These are phyloP conservation scores for Hypomesus transpacificus DNA, from an alignment of 2,113 vertebrate genomes.

Conservation along the genomic window DNA sequence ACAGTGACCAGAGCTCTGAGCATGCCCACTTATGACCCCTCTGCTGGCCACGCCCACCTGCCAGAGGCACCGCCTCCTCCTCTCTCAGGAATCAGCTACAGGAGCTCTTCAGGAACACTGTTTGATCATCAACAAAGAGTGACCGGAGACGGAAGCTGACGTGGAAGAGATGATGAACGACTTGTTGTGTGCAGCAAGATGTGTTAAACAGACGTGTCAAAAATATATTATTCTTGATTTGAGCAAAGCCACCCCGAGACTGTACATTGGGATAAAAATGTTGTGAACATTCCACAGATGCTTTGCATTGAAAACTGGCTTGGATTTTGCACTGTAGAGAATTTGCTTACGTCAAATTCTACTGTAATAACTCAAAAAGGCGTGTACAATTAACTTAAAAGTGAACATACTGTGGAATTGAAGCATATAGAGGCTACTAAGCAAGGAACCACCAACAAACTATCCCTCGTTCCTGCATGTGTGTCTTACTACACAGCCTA, in stretches of 20 bases:
- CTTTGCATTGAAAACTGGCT: constrained; percentile 62
- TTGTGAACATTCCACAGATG: constrained; percentile 78
- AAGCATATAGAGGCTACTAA: constrained; percentile 19
- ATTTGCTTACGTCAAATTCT: constrained; percentile 44
- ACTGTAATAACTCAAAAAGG: constrained; percentile 45
- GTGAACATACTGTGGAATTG: constrained; percentile 9
- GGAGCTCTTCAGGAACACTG: constrained; percentile 50
- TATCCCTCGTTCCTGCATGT: not conserved
- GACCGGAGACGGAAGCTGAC: constrained; percentile 53
- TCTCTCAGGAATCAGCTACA: constrained; percentile 79
- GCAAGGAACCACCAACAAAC: not conserved
- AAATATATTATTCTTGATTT: constrained; percentile 2
- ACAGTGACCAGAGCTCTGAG: constrained; percentile 89
- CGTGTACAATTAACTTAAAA: constrained; percentile 6
- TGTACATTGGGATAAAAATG: constrained; percentile 67
- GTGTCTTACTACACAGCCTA: constrained; percentile 9
- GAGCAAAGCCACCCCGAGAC: constrained; percentile 54
- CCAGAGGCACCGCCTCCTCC: constrained; percentile 53
- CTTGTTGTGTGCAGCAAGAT: constrained; percentile 2
- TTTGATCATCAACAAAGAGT: constrained; percentile 58
- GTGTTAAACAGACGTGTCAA: not conserved
- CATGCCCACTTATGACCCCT: constrained; percentile 81
- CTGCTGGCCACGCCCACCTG: constrained; percentile 48
- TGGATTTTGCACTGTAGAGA: constrained; percentile 78
- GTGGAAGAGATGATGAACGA: not conserved